A percentile compares a stretch with the other conserved stretches of the same genome.
phyloP scores from a whole-genome alignment of 2,888 invertebrate species.

The Mythimna vitellina region DNA sequence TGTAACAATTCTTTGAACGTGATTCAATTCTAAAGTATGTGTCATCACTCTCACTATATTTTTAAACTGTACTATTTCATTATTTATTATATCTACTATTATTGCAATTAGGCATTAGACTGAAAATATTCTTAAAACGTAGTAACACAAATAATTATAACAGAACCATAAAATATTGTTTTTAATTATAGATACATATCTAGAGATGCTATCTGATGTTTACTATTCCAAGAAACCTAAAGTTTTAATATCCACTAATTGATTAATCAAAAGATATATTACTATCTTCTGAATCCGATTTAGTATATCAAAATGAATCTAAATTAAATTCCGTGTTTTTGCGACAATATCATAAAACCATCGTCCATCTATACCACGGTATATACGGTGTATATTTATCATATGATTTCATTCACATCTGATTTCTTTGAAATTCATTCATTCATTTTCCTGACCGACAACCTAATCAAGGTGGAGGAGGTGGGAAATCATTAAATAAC shows the following conservation, averaged over 20 bases:
- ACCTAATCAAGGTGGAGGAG: conserved; percentile 1
- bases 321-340: conserved; percentile 20
- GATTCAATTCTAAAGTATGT: conserved; percentile 4
- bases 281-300: conserved; percentile 43
- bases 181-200: conserved; percentile 12
- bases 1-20: not conserved
- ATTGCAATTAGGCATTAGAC: conserved; percentile 5
- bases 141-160: conserved; percentile 24
- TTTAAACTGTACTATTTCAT: conserved; percentile 4
- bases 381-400: not conserved
- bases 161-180: conserved; percentile 3
- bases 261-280: conserved; percentile 42
- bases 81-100: conserved; percentile 1
- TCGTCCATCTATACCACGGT: not conserved
- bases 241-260: conserved; percentile 27
- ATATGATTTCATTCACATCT: not conserved
- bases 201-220: conserved; percentile 35
- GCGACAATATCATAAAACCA: conserved; percentile 4
- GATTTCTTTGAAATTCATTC: conserved; percentile 5
- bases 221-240: conserved; percentile 34
- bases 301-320: conserved; percentile 27
- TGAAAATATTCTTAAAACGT: conserved; percentile 7
- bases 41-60: not conserved
- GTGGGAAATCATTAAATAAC: too few relatives aligned
- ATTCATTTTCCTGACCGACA: not conserved